phyloP scores from a whole-genome alignment of 1,140 invertebrate genomes.

The Drosophila hydei region DNA sequence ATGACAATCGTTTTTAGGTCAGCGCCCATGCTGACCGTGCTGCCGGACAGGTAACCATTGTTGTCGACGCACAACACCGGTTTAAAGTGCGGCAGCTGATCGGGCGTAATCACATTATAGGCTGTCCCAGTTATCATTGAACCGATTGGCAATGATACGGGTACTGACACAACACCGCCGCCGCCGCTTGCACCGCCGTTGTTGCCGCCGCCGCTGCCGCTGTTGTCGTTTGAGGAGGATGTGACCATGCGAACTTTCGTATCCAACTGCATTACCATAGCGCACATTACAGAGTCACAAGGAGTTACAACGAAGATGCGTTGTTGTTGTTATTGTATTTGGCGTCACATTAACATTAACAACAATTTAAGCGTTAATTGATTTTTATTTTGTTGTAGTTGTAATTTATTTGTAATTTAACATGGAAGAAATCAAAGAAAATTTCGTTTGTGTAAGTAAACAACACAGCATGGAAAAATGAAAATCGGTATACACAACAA shows the following conservation, averaged over 20 bases:
- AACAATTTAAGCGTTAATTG: slow-evolving; percentile 19
- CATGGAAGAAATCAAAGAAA: slow-evolving; percentile 69
- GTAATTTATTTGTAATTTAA: slow-evolving; percentile 43
- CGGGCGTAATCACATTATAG: slow-evolving; percentile 93
- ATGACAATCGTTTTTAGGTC: slow-evolving; percentile 92
- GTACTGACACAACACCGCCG: slow-evolving; percentile 74
- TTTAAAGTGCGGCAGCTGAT: slow-evolving; percentile 91
- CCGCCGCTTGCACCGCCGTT: slow-evolving; percentile 31
- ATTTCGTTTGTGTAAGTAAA: slow-evolving; percentile 82
- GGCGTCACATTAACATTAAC: slow-evolving; percentile 56
- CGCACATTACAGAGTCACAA: slow-evolving; percentile 66
- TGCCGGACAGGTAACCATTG: slow-evolving; percentile 90
- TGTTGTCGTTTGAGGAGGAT: slow-evolving; percentile 80
- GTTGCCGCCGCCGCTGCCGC: slow-evolving; percentile 73
- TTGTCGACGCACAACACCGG: slow-evolving; percentile 93
- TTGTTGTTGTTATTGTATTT: slow-evolving; percentile 3
- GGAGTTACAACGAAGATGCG: slow-evolving; percentile 19
- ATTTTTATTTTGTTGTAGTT: slow-evolving; percentile 25
- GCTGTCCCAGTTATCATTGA: slow-evolving; percentile 91
- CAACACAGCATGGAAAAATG: slow-evolving; percentile 82
- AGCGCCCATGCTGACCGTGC: slow-evolving; percentile 85
- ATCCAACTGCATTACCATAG: slow-evolving; percentile 83
- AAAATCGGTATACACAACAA: slow-evolving; percentile 83
- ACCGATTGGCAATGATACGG: slow-evolving; percentile 91
- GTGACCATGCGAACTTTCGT: slow-evolving; percentile 83